phyloP scores from a whole-genome alignment of 1,140 invertebrate species.

The Apocrypta bakeri region DNA sequence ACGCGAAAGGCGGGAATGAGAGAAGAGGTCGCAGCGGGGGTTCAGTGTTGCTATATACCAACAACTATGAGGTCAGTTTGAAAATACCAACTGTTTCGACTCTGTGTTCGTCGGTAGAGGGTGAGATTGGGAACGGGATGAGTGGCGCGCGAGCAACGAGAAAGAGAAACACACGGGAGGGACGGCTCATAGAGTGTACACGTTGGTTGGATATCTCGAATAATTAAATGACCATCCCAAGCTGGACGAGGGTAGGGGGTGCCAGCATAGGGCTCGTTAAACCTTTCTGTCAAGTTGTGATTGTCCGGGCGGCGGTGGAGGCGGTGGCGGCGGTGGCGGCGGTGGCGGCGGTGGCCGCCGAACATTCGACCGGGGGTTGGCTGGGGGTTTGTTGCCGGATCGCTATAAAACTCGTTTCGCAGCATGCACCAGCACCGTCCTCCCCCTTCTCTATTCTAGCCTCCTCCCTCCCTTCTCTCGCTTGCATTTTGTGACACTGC shows the following conservation, averaged over 20 bases:
- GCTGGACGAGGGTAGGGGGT: constrained; percentile 59
- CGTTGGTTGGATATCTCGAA: constrained; percentile 70
- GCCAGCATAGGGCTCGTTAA: constrained; percentile 73
- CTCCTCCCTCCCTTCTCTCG: constrained; percentile 8
- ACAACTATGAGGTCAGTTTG: constrained; percentile 31
- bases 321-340: constrained; percentile 39
- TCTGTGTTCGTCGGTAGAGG: no score
- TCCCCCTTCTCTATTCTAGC: constrained; percentile 8
- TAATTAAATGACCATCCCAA: constrained; percentile 74
- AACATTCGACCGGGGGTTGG: constrained; percentile 59
- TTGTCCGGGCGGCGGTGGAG: constrained; percentile 63
- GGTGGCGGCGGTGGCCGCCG: constrained; percentile 43
- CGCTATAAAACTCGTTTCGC: constrained; percentile 70
- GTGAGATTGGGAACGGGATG: constrained; percentile 45
- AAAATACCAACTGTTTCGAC: constrained; percentile 49
- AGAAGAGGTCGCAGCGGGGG: not conserved
- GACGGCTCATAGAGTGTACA: constrained; percentile 45
- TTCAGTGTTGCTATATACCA: not conserved
- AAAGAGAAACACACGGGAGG: constrained; percentile 42
- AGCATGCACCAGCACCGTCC: constrained; percentile 51
- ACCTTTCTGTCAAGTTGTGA: constrained; percentile 74
- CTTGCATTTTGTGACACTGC: not conserved
- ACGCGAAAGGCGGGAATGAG: constrained; percentile 19
- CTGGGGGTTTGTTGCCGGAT: constrained; percentile 59
- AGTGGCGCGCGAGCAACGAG: constrained; percentile 35